A percentile compares a stretch with the other conserved stretches of the same genome.
phyloP scores from a whole-genome alignment of 2,797 vertebrate genomes.

The Ibycter americanus region DNA sequence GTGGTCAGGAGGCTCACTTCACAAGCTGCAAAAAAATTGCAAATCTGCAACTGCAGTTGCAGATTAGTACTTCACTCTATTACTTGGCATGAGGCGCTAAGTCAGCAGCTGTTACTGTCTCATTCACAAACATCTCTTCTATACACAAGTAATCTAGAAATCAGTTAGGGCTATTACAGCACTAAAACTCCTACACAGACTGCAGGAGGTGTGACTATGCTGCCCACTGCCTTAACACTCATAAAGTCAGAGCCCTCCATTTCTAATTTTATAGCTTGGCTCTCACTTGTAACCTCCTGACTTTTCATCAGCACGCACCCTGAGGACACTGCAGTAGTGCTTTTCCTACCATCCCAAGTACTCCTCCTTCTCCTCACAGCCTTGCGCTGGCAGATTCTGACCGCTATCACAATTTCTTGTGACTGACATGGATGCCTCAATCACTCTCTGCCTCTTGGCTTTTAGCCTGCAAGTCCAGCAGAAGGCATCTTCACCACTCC shows the following conservation, averaged over 20 bases:
- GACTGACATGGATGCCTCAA: neutral
- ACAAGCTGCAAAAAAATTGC: constrained; percentile 26
- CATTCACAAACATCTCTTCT: neutral
- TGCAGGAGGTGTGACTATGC: neutral
- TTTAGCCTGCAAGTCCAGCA: neutral
- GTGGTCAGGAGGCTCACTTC: neutral
- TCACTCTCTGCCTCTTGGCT: neutral
- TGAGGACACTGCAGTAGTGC: neutral
- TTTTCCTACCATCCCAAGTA: neutral
- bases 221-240: neutral
- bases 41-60: neutral
- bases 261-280: neutral
- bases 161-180: neutral
- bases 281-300: neutral
- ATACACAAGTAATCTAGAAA: neutral
- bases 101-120: constrained; percentile 9
- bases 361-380: neutral
- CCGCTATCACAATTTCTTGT: neutral
- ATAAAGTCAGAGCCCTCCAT: neutral
- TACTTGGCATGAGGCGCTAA: constrained; percentile 1
- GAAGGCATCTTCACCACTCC: neutral
- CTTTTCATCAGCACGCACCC: neutral
- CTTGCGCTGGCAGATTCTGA: neutral
- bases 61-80: constrained; percentile 17
- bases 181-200: neutral